Conservation (phyloP, 2,888 invertebrate genomes). For the Xestia c-nigrum region DNA sequence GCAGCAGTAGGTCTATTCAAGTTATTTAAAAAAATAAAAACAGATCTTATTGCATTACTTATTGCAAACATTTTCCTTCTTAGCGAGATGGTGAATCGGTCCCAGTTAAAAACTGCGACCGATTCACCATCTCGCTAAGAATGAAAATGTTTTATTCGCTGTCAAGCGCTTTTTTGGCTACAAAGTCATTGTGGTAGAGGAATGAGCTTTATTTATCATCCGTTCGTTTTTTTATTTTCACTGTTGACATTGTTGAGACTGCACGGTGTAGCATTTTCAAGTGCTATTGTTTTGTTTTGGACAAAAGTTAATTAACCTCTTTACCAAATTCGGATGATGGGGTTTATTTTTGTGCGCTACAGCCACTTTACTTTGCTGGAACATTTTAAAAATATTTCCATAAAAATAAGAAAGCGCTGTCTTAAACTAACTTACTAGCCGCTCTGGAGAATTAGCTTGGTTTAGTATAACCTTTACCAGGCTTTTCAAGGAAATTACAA, state of each 20-base stretch:
- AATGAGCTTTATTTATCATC: constrained; percentile 2
- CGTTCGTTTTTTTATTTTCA: constrained; percentile 3
- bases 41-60: too few species aligned
- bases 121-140: not conserved
- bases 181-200: not conserved
- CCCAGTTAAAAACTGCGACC: not conserved
- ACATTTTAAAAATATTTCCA: not conserved
- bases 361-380: not conserved
- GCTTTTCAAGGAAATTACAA: too few species aligned
- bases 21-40: too few species aligned
- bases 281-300: constrained; percentile 14
- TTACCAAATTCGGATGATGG: constrained; percentile 10
- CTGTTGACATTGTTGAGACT: constrained; percentile 1
- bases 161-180: constrained; percentile 1
- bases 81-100: too few species aligned
- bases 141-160: not conserved
- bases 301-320: constrained; percentile 31
- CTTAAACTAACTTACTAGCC: too few species aligned
- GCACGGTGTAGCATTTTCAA: constrained; percentile 18
- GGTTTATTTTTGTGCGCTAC: not conserved
- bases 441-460: too few species aligned
- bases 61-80: too few species aligned
- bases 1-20: too few species aligned
- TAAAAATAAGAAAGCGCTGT: too few species aligned
- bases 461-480: too few species aligned